These are phyloP conservation scores for Panurus biarmicus DNA, from an alignment of 2,113 vertebrate genomes.

Conservation along the genomic window DNA sequence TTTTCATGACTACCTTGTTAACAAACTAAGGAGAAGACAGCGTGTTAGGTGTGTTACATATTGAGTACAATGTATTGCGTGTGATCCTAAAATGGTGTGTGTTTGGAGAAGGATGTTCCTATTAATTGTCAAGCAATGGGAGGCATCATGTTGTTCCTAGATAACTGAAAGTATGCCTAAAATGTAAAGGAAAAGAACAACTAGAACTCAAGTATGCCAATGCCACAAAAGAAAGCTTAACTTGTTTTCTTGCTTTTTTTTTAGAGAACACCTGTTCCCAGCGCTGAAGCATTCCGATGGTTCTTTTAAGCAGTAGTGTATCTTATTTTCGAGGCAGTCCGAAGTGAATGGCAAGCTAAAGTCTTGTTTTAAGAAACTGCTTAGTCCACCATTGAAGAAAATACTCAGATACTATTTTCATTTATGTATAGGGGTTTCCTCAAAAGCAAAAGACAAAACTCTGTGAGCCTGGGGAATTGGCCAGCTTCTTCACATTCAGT, in stretches of 20 bases:
- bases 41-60: background rate
- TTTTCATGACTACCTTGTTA: background rate
- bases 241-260: constrained; percentile 80
- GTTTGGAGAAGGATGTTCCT: background rate
- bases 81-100: background rate
- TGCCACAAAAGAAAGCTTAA: constrained; percentile 75
- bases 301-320: constrained; percentile 90
- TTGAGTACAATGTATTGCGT: background rate
- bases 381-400: constrained; percentile 81
- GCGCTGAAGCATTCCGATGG: constrained; percentile 96
- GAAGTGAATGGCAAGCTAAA: constrained; percentile 83
- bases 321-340: constrained; percentile 76
- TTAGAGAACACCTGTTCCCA: constrained; percentile 97
- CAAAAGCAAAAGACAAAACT: constrained; percentile 70
- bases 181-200: constrained; percentile 56
- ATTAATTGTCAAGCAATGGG: constrained; percentile 1
- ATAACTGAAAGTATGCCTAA: constrained; percentile 55
- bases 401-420: constrained; percentile 81
- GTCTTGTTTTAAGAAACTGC: constrained; percentile 86
- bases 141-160: constrained; percentile 19
- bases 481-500: constrained; percentile 70
- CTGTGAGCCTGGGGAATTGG: constrained; percentile 85
- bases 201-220: constrained; percentile 54
- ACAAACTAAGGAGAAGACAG: background rate
- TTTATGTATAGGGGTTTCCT: constrained; percentile 82